Base-by-base conservation (phyloP, 2,888 invertebrate genomes). In the Pyralis farinalis region DNA sequence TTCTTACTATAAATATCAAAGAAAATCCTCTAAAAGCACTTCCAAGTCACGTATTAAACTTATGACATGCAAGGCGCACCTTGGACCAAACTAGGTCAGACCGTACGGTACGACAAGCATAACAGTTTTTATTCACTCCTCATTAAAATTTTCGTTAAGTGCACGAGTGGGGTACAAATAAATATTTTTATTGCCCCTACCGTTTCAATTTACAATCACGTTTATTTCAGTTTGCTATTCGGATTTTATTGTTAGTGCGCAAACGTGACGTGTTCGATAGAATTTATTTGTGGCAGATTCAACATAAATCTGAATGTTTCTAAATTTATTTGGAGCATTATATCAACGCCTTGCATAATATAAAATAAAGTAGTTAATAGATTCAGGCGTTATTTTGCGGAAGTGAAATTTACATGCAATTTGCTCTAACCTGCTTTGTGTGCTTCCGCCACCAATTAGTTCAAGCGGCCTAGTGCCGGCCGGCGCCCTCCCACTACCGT, bases 181-280 rank as follows among this genome's bases (percentile, higher is more conserved):
- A 65, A 73, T 65, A 64, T 47, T 52, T 60, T 71, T 61, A 63
- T 47, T 35, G 47, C 49, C 35, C 39, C 41, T 58, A 57, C 53
- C 53, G 48, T 56, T 62, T 61, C 34, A 51, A 59, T 67, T 61
- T 57, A 50, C 43, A 46, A 12, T 12, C 30, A 7, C 25, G 7
- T 31, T 31, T 31, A 31, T 31, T 31, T 31, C 12, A 12, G 31
- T 25, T 25, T 25, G 25, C 31, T 31, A 11, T 31, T 31, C 12
- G 16, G 35, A 4, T 20, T 21, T 30, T 30, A 11, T 29, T 36
- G 3, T n/a, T 33, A 20, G 9, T 12, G 7, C 10, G 11, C 11
- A 9, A 34, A 12, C 7, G 28, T 20, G 9, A 29, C 12, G 8
- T 20, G 36, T 12, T 35, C 12, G 12, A 11, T 12, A 12, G 7